Evolutionary conservation across 2,888 invertebrate species (phyloP), one percentile per base, ranked within the genome.

Genomic region (Spodoptera exigua): DNA sequence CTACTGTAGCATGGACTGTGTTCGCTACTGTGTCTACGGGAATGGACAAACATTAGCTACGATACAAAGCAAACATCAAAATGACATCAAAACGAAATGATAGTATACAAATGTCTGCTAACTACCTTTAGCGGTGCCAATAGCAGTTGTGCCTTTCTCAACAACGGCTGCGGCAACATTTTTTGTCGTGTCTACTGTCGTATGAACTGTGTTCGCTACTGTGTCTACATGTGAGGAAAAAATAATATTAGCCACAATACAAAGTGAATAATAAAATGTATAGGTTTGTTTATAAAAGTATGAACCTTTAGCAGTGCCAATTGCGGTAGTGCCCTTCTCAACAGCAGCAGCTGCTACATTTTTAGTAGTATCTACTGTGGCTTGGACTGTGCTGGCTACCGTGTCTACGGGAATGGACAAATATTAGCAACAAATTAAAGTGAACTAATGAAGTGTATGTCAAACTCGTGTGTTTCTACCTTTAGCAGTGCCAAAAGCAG

Each of bases 331-430:
- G 10, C 87, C 78, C 37, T 80, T 84, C 34, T 84, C 85, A 64
- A 80, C 74, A 14, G 80, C 82, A 1, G 84, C 75, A 11, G 79
- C 65, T 18, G 86, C 81, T 13, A 80, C 71, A 64, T 72, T 82
- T 73, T 84, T 87, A 12, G 87, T 84, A 0, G 82, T 84, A 36
- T 88, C 88, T 76, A 87, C 83, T 39, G 86, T 27, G 27, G 27
- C 27, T 81, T 34, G 76, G 51, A 85, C 81, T 4, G 82, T 75
- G 53, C 84, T 27, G 27, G 27, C 74, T 72, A 74, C 32, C 32
- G 71, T 62, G 40, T 75, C 74, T 64, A 68, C 43, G 21, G 16
- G 54, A 2, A 27, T 27, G 27, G 27, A 27, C 10, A 51, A 53
- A 35, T 37, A 37, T 48, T 56, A 46, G 21, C 46, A 3, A 16